A percentile compares a stretch with the other conserved stretches of the same genome.
These are phyloP conservation scores for Panthera uncia DNA, from an alignment of 2,113 vertebrate genomes.

Conservation along the genomic window DNA sequence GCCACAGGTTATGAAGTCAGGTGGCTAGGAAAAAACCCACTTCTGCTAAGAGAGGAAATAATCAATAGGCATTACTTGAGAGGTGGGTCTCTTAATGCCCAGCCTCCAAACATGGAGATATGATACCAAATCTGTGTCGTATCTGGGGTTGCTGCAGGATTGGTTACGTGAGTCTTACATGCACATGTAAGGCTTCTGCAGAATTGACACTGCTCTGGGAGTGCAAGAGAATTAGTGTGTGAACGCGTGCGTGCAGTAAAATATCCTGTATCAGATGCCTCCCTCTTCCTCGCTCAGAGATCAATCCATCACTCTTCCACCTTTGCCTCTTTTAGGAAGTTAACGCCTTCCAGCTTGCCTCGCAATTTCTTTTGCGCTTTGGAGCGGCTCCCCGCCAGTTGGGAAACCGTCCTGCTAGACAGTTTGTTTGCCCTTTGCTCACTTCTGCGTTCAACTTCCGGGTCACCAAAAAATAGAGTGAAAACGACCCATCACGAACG, in stretches of 20 bases:
- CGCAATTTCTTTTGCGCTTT: neutral
- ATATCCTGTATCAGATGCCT: accelerated
- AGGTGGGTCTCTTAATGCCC: too few species aligned
- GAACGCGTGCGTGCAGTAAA: accelerated
- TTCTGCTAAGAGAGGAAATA: neutral
- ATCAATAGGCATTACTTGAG: neutral
- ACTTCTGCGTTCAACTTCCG: neutral
- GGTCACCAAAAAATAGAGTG: neutral
- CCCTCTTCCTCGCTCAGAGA: neutral
- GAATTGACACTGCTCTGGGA: neutral
- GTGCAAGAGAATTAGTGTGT: neutral
- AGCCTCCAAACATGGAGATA: too few species aligned
- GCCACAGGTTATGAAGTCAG: neutral
- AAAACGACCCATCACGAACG: accelerated
- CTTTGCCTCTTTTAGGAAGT: neutral
- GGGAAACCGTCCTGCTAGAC: neutral
- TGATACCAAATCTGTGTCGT: accelerated
- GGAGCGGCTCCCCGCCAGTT: accelerated
- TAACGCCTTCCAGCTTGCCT: accelerated
- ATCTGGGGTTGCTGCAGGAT: accelerated
- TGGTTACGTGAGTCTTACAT: accelerated
- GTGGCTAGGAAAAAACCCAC: neutral
- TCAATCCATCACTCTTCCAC: neutral
- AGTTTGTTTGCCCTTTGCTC: neutral
- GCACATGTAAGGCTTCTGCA: too few species aligned